phyloP scores from a whole-genome alignment of 2,113 vertebrate genomes.

The Gobius niger region DNA sequence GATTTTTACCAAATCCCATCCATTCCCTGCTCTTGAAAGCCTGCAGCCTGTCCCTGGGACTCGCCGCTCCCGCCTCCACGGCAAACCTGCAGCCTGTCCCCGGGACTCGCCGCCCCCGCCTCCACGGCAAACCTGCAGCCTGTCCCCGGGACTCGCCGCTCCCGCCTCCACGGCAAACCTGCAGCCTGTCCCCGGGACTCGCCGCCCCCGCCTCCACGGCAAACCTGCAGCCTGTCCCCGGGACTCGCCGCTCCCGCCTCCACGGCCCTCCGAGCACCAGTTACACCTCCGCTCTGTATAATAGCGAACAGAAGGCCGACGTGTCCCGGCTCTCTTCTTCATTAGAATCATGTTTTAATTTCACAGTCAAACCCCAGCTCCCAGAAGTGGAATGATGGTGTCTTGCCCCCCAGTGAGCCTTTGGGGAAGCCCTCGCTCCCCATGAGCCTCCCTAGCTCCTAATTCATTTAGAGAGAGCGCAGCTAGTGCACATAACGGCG shows the following conservation, averaged over 20 bases:
- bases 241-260: background rate
- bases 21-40: too few species aligned
- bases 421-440: constrained; percentile 63
- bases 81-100: too few species aligned
- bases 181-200: too few species aligned
- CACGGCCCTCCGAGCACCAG: too few species aligned
- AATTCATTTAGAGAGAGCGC: constrained; percentile 76
- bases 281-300: background rate
- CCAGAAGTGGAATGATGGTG: constrained; percentile 59
- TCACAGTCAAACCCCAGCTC: constrained; percentile 64
- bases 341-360: constrained; percentile 65
- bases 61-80: background rate
- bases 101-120: background rate
- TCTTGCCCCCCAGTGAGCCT: constrained; percentile 63
- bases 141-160: too few species aligned
- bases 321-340: constrained; percentile 35
- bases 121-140: too few species aligned
- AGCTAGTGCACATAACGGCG: constrained; percentile 74
- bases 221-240: too few species aligned
- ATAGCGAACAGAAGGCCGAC: constrained; percentile 4
- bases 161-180: background rate
- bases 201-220: background rate
- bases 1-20: too few species aligned
- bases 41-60: too few species aligned
- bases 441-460: constrained; percentile 67